Evolutionary conservation across 2,888 invertebrate species (phyloP).

Genomic region (Temnothorax unifasciatus): DNA sequence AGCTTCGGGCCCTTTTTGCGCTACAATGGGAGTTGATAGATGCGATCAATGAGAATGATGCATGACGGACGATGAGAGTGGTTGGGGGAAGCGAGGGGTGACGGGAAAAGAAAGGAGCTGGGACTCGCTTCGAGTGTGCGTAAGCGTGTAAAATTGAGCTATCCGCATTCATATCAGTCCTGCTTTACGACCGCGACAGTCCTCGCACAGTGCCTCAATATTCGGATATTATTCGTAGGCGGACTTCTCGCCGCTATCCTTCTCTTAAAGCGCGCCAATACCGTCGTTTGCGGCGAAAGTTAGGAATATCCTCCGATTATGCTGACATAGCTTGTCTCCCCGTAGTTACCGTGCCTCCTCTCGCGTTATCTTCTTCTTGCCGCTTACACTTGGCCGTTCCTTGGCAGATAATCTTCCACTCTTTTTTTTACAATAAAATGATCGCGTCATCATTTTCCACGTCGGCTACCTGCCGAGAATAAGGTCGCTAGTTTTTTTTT

Average conservation of each 20-base stretch:
- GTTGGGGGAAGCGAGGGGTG: background rate
- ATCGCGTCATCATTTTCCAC: conserved; percentile 31
- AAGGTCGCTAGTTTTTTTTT: background rate
- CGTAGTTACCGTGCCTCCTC: conserved; percentile 49
- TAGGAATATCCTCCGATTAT: conserved; percentile 70
- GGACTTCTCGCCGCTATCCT: conserved; percentile 65
- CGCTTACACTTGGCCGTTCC: background rate
- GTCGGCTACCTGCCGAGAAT: conserved; percentile 8
- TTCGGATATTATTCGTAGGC: conserved; percentile 82
- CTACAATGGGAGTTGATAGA: conserved; percentile 27
- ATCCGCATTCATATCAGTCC: conserved; percentile 76
- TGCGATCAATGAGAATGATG: conserved; percentile 48
- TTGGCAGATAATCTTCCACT: background rate
- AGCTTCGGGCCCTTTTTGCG: conserved; percentile 6
- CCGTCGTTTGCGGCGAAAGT: conserved; percentile 59
- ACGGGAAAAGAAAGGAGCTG: conserved; percentile 6
- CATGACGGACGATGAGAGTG: conserved; percentile 28
- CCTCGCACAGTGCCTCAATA: conserved; percentile 81
- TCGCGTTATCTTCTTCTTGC: conserved; percentile 49
- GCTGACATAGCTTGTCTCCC: conserved; percentile 75
- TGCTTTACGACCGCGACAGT: conserved; percentile 82
- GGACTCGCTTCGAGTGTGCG: conserved; percentile 33
- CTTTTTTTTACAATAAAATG: background rate
- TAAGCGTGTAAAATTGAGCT: conserved; percentile 73
- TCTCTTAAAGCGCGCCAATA: conserved; percentile 68